A percentile compares a stretch with the other conserved stretches of the same genome.
Conservation (phyloP, 2,888 invertebrate genomes). For the Leucophora obtusa region DNA sequence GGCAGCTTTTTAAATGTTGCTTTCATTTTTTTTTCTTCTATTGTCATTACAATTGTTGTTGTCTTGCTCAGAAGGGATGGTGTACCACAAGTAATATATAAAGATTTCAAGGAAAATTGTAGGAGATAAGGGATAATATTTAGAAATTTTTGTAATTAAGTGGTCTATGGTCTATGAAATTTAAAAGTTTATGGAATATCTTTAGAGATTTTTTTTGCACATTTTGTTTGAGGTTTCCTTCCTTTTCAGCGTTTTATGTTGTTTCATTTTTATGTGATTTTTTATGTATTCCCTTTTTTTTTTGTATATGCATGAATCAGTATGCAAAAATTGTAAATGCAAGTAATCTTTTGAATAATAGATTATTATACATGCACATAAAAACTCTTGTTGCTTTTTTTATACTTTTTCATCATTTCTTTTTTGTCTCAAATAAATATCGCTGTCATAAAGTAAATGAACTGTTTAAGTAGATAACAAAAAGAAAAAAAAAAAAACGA, state of each 20-base stretch:
- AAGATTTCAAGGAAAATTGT: too few relatives aligned
- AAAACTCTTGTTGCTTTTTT: slow-evolving; percentile 45
- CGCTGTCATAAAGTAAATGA: slow-evolving; percentile 51
- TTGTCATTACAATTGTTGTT: slow-evolving; percentile 37
- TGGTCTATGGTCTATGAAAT: too few relatives aligned
- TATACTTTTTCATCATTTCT: slow-evolving; percentile 22
- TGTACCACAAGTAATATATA: not conserved
- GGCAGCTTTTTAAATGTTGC: slow-evolving; percentile 57
- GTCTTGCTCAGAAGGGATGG: not conserved
- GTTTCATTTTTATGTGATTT: not conserved
- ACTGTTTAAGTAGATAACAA: slow-evolving; percentile 35
- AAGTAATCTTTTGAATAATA: slow-evolving; percentile 66
- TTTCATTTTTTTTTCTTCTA: slow-evolving; percentile 37
- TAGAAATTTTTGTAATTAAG: not conserved
- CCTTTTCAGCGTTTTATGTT: not conserved
- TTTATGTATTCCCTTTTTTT: not conserved
- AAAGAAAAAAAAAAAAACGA: not conserved
- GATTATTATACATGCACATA: slow-evolving; percentile 59
- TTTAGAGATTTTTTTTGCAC: not conserved
- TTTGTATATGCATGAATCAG: slow-evolving; percentile 49
- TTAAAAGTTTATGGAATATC: too few relatives aligned
- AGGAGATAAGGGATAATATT: too few relatives aligned
- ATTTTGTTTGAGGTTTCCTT: not conserved
- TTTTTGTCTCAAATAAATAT: slow-evolving; percentile 22
- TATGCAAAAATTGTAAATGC: slow-evolving; percentile 60